Conservation (phyloP, 1,140 invertebrate genomes). For the Heliconius congener region DNA sequence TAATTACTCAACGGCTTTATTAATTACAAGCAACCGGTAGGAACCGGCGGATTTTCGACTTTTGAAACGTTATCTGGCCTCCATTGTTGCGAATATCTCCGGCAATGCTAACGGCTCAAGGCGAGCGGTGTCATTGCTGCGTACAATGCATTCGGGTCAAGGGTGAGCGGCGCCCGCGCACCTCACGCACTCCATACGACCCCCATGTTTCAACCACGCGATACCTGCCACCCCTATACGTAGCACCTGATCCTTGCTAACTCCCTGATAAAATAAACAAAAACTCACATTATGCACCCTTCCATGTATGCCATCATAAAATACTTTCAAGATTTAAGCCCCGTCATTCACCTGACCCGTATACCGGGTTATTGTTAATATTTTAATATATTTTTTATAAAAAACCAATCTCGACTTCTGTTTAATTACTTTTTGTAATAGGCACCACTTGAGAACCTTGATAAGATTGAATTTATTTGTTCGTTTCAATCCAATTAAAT, state of each 20-base stretch:
- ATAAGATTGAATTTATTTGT: slow-evolving; percentile 37
- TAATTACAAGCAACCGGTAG: slow-evolving; percentile 73
- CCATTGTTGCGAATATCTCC: slow-evolving; percentile 81
- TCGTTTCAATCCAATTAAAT: slow-evolving; percentile 35
- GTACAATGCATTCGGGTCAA: slow-evolving; percentile 79
- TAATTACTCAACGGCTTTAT: slow-evolving; percentile 67
- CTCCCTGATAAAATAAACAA: slow-evolving; percentile 44
- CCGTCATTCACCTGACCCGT: slow-evolving; percentile 67
- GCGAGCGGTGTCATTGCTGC: slow-evolving; percentile 79
- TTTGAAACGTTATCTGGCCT: slow-evolving; percentile 81
- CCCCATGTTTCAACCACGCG: slow-evolving; percentile 45
- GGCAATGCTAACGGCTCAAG: slow-evolving; percentile 79
- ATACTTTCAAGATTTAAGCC: slow-evolving; percentile 50
- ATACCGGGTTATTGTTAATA: slow-evolving; percentile 54
- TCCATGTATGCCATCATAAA: slow-evolving; percentile 54
- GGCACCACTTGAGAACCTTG: slow-evolving; percentile 21
- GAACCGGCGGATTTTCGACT: slow-evolving; percentile 77
- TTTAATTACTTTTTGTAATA: slow-evolving; percentile 28
- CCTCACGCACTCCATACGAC: slow-evolving; percentile 43
- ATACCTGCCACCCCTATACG: slow-evolving; percentile 65
- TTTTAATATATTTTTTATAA: slow-evolving; percentile 40
- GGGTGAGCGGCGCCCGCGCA: slow-evolving; percentile 63
- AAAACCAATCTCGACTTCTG: slow-evolving; percentile 31
- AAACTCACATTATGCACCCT: slow-evolving; percentile 66
- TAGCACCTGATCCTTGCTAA: slow-evolving; percentile 62